A percentile compares a stretch with the other conserved stretches of the same genome.
These are phyloP conservation scores for Tetranychus truncatus DNA, from an alignment of 2,888 invertebrate genomes.

Conservation along the genomic window DNA sequence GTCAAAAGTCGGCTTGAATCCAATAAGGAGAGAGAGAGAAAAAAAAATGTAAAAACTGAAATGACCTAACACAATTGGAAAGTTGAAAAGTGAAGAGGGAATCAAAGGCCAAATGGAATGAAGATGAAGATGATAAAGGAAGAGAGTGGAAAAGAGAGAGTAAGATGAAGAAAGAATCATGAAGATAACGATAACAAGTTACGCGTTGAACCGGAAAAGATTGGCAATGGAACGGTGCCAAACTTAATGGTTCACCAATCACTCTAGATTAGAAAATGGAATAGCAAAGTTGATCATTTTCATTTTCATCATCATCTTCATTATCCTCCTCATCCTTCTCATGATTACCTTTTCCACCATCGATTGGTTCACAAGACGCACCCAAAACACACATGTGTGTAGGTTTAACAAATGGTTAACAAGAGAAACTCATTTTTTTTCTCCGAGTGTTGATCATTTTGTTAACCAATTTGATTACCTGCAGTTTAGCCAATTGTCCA, in stretches of 20 bases:
- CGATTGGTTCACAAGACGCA: not conserved
- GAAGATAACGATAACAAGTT: not conserved
- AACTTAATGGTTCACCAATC: not conserved
- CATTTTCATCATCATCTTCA: not conserved
- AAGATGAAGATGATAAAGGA: not conserved
- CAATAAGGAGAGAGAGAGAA: no score
- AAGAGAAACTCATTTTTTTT: no score
- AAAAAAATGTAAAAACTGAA: not conserved
- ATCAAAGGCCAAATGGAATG: not conserved
- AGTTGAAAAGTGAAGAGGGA: not conserved
- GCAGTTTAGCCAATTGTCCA: no score
- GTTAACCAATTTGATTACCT: no score
- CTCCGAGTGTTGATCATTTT: no score
- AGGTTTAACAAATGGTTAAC: no score
- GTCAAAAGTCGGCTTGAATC: no score
- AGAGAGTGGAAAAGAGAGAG: not conserved
- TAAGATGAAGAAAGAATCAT: not conserved
- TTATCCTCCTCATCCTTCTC: not conserved
- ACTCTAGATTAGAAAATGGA: not conserved
- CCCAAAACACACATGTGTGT: no score
- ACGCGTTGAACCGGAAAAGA: not conserved
- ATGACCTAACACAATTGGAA: not conserved
- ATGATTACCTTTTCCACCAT: not conserved
- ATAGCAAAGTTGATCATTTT: not conserved
- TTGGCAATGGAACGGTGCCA: slow-evolving; percentile 1